A percentile compares a stretch with the other conserved stretches of the same genome.
phyloP scores from a whole-genome alignment of 2,113 vertebrate genomes.

The Toxotes chatareus region DNA sequence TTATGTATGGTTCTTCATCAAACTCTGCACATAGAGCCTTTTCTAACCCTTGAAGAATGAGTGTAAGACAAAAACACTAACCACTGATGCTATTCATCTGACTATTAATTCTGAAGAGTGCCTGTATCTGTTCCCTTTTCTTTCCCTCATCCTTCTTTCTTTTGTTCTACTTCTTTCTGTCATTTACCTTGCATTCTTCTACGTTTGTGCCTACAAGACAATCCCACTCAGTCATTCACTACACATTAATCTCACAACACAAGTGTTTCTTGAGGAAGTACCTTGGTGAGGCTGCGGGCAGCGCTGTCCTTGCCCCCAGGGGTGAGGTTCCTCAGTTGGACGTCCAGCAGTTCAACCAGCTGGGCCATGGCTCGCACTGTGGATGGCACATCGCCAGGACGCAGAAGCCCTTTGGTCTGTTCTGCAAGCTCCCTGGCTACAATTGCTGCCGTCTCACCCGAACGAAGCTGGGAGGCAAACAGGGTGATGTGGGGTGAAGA shows the following conservation, averaged over 20 bases:
- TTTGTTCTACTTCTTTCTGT: neutral
- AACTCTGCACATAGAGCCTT: constrained; percentile 40
- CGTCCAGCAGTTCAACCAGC: constrained; percentile 94
- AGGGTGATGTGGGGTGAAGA: constrained; percentile 11
- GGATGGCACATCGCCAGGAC: constrained; percentile 94
- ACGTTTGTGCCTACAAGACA: constrained; percentile 10
- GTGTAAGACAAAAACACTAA: constrained; percentile 31
- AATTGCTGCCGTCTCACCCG: constrained; percentile 96
- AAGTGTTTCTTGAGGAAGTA: constrained; percentile 56
- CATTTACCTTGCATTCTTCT: constrained; percentile 3
- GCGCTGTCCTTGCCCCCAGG: constrained; percentile 98
- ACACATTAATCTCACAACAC: neutral
- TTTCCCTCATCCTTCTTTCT: constrained; percentile 2
- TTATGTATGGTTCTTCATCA: constrained; percentile 47
- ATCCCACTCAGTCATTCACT: constrained; percentile 25
- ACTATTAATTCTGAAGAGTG: constrained; percentile 27
- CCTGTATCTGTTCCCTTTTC: constrained; percentile 19
- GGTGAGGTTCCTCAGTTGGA: constrained; percentile 96
- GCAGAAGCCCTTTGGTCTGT: constrained; percentile 92
- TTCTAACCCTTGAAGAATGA: constrained; percentile 38
- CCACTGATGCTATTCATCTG: constrained; percentile 32
- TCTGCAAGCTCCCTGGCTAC: constrained; percentile 95
- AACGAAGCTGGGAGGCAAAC: constrained; percentile 88
- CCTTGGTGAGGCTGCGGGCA: constrained; percentile 97
- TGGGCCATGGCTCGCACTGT: constrained; percentile 97